A percentile compares a stretch with the other conserved stretches of the same genome.
Evolutionary conservation across 2,113 vertebrate genomes (phyloP).

Genomic region (Columba livia): DNA sequence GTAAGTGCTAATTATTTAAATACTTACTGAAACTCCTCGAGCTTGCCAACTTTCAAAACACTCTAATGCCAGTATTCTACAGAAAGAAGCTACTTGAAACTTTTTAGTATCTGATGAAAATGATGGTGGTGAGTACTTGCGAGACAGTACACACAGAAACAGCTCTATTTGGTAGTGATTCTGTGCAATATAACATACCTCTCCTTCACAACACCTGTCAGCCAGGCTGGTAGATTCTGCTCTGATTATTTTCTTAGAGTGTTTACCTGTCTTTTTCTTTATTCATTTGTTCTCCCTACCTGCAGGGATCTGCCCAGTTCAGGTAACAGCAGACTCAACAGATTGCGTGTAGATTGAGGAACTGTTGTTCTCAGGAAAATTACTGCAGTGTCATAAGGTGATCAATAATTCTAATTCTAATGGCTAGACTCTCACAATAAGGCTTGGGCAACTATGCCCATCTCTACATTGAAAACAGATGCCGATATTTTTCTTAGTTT

Average conservation of each 20-base stretch:
- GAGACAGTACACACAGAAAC: neutral
- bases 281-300: neutral
- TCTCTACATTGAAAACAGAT: neutral
- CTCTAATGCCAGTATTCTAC: neutral
- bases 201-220: neutral
- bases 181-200: neutral
- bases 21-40: conserved; percentile 4
- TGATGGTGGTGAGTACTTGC: neutral
- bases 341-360: neutral
- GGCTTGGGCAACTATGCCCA: neutral
- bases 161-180: neutral
- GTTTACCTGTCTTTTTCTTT: neutral
- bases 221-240: neutral
- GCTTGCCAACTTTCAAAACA: neutral
- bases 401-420: neutral
- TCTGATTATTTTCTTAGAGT: neutral
- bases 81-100: neutral
- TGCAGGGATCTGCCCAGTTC: neutral
- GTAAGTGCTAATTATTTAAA: neutral
- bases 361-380: neutral
- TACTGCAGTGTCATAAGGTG: neutral
- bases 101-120: neutral
- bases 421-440: neutral
- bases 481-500: neutral
- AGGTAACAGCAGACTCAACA: neutral